These are phyloP conservation scores for Patella caerulea DNA, from an alignment of 2,888 invertebrate species.

Conservation along the genomic window DNA sequence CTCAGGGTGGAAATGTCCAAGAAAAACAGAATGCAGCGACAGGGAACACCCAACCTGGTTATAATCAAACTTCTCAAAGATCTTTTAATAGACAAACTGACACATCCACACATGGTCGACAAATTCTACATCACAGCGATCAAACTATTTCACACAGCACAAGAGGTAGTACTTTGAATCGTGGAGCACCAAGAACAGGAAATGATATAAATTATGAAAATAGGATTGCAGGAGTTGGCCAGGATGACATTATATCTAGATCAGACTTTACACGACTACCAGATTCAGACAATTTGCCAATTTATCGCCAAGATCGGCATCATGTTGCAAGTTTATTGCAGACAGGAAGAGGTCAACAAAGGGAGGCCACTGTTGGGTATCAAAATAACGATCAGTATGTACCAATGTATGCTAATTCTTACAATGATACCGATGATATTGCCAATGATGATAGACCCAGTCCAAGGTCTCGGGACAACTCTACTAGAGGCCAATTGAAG, in stretches of 20 bases:
- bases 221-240: not conserved
- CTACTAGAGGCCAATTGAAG: not conserved
- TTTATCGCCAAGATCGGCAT: not conserved
- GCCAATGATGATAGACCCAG: not conserved
- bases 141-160: too few relatives aligned
- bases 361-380: constrained; percentile 1
- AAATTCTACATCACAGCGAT: not conserved
- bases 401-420: not conserved
- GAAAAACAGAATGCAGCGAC: not conserved
- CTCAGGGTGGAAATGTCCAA: not conserved
- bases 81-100: not conserved
- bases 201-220: not conserved
- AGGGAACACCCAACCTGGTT: not conserved
- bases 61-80: not conserved
- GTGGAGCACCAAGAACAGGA: too few relatives aligned
- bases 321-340: not conserved
- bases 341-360: not conserved
- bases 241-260: not conserved
- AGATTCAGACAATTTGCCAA: not conserved
- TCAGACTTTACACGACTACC: not conserved
- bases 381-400: not conserved
- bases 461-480: not conserved
- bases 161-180: too few relatives aligned
- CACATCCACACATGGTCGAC: not conserved
- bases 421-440: not conserved